Evolutionary conservation across 1,140 invertebrate species (phyloP).

Genomic region (Lepidotrigona ventralis): DNA sequence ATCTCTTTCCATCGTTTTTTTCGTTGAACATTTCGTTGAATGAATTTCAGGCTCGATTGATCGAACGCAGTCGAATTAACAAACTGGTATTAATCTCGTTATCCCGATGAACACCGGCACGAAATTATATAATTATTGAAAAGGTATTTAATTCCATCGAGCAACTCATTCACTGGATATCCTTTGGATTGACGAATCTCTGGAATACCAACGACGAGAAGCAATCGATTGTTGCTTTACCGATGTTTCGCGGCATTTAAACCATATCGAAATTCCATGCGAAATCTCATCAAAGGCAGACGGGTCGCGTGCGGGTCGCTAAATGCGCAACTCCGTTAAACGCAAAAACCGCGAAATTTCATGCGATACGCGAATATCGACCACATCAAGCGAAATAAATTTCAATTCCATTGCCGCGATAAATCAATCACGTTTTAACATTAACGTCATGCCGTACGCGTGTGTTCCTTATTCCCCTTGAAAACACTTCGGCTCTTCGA

Average conservation of each 20-base stretch:
- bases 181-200: neutral
- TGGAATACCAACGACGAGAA: neutral
- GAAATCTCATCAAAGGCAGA: neutral
- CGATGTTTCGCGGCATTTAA: neutral
- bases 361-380: neutral
- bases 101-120: no score
- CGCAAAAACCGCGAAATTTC: neutral
- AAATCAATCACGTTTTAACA: constrained; percentile 16
- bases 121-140: no score
- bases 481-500: neutral
- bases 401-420: constrained; percentile 5
- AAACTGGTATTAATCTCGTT: no score
- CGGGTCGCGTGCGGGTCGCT: neutral
- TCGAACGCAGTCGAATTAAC: no score
- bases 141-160: no score
- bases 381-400: constrained; percentile 20
- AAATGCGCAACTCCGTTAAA: neutral
- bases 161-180: neutral
- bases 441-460: neutral
- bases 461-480: neutral
- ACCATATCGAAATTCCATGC: neutral
- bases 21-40: no score
- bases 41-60: no score
- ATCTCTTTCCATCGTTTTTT: no score
- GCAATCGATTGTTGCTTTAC: neutral